Percentiles rank a stretch among this genome's conserved stretches.
Conservation (phyloP, 1,140 invertebrate species). For the Caerostris extrusa region DNA sequence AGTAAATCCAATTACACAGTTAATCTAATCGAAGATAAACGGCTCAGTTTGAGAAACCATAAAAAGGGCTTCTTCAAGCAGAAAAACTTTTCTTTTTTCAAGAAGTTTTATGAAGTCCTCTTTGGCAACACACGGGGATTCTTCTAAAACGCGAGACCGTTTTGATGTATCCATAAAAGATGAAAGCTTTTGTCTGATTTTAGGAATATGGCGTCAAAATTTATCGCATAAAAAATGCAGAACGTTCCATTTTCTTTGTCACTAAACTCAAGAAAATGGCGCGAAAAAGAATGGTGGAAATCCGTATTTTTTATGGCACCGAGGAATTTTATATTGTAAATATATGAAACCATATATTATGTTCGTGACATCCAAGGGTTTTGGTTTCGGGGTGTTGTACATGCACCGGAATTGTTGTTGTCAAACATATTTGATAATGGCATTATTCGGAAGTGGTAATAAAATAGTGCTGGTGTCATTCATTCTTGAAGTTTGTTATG, state of each 20-base stretch:
- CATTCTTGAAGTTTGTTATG: background rate
- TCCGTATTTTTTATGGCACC: background rate
- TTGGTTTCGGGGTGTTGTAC: background rate
- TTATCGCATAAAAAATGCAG: constrained; percentile 29
- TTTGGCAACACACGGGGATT: constrained; percentile 8
- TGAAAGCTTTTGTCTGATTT: background rate
- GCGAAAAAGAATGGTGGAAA: background rate
- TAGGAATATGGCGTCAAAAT: background rate
- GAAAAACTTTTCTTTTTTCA: constrained; percentile 15
- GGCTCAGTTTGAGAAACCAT: constrained; percentile 70
- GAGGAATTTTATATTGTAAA: constrained; percentile 24
- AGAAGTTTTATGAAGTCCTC: constrained; percentile 28
- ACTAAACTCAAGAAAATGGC: constrained; percentile 2
- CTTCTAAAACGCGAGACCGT: background rate
- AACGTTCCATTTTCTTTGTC: constrained; percentile 8
- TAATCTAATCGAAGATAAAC: constrained; percentile 74
- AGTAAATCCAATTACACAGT: constrained; percentile 70
- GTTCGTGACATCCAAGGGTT: background rate
- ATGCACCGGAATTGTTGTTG: background rate
- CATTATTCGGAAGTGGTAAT: background rate
- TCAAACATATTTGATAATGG: background rate
- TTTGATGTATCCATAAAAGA: constrained; percentile 9
- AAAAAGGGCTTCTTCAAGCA: constrained; percentile 57
- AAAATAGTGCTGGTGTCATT: background rate
- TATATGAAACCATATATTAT: background rate